Percentiles rank a stretch among this genome's conserved stretches.
phyloP scores from a whole-genome alignment of 2,797 vertebrate species.

The Amphiprion clarkii region DNA sequence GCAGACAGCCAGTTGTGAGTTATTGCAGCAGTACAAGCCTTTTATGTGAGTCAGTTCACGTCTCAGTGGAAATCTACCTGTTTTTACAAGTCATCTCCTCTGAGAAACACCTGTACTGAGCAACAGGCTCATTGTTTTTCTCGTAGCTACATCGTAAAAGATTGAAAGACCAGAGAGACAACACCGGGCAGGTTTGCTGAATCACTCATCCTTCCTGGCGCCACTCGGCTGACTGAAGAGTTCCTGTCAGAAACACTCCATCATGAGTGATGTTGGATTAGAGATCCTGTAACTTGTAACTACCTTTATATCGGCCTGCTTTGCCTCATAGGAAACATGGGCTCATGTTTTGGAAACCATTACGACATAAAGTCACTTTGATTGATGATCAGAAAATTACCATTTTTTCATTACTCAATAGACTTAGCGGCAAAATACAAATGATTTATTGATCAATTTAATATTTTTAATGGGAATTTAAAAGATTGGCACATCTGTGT shows the following conservation, averaged over 20 bases:
- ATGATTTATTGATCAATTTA: conserved; percentile 43
- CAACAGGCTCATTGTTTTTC: conserved; percentile 84
- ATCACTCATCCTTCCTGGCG: conserved; percentile 89
- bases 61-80: conserved; percentile 83
- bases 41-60: conserved; percentile 80
- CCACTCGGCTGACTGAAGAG: conserved; percentile 86
- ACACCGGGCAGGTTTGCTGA: conserved; percentile 87
- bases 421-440: conserved; percentile 33
- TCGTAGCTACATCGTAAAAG: conserved; percentile 81
- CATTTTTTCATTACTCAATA: conserved; percentile 46
- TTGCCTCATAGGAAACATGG: conserved; percentile 58
- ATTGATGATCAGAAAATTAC: conserved; percentile 53
- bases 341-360: conserved; percentile 44
- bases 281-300: conserved; percentile 84
- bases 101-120: conserved; percentile 82
- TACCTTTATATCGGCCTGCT: conserved; percentile 66
- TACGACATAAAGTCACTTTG: conserved; percentile 42
- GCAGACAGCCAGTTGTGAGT: conserved; percentile 81
- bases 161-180: conserved; percentile 83
- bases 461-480: conserved; percentile 36
- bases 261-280: conserved; percentile 80
- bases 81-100: conserved; percentile 87
- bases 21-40: conserved; percentile 73
- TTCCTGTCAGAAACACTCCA: conserved; percentile 87
- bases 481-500: conserved; percentile 14